Conservation (phyloP, 2,797 vertebrate genomes). For the Onychomys leucogaster region DNA sequence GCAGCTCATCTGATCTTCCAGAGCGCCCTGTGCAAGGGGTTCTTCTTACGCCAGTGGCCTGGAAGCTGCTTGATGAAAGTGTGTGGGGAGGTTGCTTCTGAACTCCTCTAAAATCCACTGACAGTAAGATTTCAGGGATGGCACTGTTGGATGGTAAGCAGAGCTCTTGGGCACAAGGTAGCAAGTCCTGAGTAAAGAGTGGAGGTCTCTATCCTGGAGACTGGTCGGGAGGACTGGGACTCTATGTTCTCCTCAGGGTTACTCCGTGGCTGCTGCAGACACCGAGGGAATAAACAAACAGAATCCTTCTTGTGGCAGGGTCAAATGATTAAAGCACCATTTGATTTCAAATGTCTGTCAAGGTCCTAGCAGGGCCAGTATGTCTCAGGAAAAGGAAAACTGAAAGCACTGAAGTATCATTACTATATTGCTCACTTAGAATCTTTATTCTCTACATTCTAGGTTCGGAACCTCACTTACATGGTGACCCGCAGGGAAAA, state of each 20-base stretch:
- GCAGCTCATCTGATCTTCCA: background rate
- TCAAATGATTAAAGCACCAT: constrained; percentile 25
- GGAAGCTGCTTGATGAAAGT: background rate
- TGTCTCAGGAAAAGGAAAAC: constrained; percentile 17
- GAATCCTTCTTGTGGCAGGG: background rate
- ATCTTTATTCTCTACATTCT: constrained; percentile 83
- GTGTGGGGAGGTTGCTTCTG: background rate
- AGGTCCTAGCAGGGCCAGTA: background rate
- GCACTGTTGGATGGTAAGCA: background rate
- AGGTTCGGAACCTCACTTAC: constrained; percentile 98
- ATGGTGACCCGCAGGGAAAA: constrained; percentile 99
- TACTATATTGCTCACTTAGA: constrained; percentile 67
- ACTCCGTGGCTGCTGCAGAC: background rate
- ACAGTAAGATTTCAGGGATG: background rate
- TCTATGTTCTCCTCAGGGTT: too few species aligned
- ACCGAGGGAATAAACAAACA: background rate
- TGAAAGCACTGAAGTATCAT: constrained; percentile 20
- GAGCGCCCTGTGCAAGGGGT: background rate
- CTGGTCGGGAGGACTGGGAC: background rate
- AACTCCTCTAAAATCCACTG: background rate
- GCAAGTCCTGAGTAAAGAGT: background rate
- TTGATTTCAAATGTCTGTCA: constrained; percentile 36
- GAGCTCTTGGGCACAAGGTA: background rate
- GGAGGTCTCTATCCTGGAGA: background rate
- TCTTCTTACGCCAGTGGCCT: background rate